Base-by-base conservation (phyloP, 2,797 vertebrate genomes). In the Siniperca obscura region DNA sequence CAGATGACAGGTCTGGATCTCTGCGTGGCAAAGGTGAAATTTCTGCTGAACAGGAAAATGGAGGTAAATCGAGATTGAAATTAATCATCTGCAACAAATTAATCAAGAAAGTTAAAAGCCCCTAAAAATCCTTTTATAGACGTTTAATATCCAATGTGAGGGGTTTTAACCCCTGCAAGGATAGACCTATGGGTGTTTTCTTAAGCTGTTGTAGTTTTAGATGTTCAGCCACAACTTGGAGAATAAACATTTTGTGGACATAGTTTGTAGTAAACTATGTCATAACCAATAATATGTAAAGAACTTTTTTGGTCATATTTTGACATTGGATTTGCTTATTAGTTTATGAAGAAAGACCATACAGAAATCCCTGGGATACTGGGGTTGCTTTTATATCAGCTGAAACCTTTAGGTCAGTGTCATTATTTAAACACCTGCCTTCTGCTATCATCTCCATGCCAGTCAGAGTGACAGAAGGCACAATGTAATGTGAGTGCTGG, bases 101-200 rank as follows among this genome's bases (percentile, higher is more conserved):
- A 78, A 87, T 90, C 64, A 71, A 52, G 27, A 78, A 80, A 76
- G 70, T 89, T 82, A 68, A 87, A 67, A 75, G 56, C 42, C 76
- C 70, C 27, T 78, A 25, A 85, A 88, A 85, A 79, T 78, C 76
- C 61, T 82, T 82, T 84, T 80, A 57, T 42, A 74, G 25, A 30
- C 3, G 2, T 82, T 76, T 75, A 78, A 80, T 88, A 79, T 70
- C 55, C 34, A 73, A 12, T 55, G 70, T 40, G 52, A 67, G 59
- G 59, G 59, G n/a, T 62, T 80, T 69, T 65, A 81, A 82, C 62
- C 44, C 42, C 56, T 65, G 22, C 30, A 17, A 34, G 42, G 42
- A 74, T 40, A 21, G 38, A 65, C 22, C 17, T 57, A 3, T 17
- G 1, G 3, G 14, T 25, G 48, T 74, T 56, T 7, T 53, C 56